phyloP scores from a whole-genome alignment of 2,797 vertebrate species.

The Sebastes matsubarae region DNA sequence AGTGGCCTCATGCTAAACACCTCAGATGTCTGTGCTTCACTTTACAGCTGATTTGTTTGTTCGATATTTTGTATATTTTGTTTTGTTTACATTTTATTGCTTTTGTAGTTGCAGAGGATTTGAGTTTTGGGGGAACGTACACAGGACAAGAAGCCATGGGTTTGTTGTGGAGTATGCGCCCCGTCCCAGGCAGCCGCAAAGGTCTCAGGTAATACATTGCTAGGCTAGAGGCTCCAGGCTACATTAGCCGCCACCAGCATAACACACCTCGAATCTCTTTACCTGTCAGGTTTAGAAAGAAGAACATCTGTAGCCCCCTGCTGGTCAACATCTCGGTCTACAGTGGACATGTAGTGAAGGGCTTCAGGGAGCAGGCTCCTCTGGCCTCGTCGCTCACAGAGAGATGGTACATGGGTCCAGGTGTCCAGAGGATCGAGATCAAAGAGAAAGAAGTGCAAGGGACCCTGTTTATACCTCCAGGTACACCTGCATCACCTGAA shows the following conservation, averaged over 20 bases:
- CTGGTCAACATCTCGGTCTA: constrained; percentile 63
- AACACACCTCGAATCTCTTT: neutral
- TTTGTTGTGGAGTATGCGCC: constrained; percentile 75
- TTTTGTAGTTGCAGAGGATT: constrained; percentile 54
- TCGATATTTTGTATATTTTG: neutral
- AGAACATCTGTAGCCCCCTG: constrained; percentile 58
- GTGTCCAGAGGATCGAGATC: constrained; percentile 61
- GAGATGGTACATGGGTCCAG: constrained; percentile 77
- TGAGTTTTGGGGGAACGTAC: constrained; percentile 74
- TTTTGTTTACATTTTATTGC: neutral
- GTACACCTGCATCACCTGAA: constrained; percentile 30
- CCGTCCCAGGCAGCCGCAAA: constrained; percentile 62
- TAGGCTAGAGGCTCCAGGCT: neutral
- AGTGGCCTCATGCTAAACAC: neutral
- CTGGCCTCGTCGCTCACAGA: constrained; percentile 62
- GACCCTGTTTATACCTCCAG: constrained; percentile 74
- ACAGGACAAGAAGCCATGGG: constrained; percentile 72
- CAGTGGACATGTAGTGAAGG: constrained; percentile 46
- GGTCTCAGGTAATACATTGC: constrained; percentile 60
- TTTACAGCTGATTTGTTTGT: neutral
- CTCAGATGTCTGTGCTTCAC: neutral
- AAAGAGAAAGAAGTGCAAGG: constrained; percentile 50
- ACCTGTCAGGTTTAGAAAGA: constrained; percentile 66
- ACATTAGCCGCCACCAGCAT: neutral
- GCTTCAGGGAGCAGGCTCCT: constrained; percentile 53